Evolutionary conservation across 2,113 vertebrate genomes (phyloP), one percentile per base, ranked within the genome.

Genomic region (Ictalurus furcatus): DNA sequence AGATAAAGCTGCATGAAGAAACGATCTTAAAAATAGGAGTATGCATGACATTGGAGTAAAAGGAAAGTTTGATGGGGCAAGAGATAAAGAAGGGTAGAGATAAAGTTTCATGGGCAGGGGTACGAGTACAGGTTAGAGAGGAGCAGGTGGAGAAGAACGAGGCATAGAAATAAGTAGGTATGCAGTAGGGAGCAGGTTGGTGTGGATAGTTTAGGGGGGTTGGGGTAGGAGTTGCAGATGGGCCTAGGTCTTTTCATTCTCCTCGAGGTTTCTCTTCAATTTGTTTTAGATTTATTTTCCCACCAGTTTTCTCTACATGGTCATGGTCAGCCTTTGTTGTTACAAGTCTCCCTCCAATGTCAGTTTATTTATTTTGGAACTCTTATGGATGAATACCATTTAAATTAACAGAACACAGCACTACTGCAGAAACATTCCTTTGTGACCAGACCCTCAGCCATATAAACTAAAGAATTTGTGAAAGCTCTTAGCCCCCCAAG

Each of bases 401-500:
- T 14, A 79, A 54, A 37, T 69, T 21, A 73, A 73, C 65, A 88
- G 79, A 61, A 28, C 54, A 83, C 34, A 56, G 30, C 25, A 30
- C 37, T 74, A 84, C 54, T 84, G 69, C 69, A 25, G 37, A 61
- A 88, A 76, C 69, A 88, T 88, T 88, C 82, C 71, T 78, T 44
- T 59, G 71, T 65, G 79, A 40, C 88, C 88, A 88, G 78, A 65
- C 37, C 34, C 54, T 76, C 16, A 48, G 9, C 34, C 67, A 76
- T 84, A 78, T 48, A 78, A 85, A 85, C 40, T 19, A 59, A 78
- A 63, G 82, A 85, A 85, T 88, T 84, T 85, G 88, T 85, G 34
- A 88, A 88, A 88, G 87, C 87, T 83, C 65, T 88, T 88, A 88
- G 23, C 52, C 54, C 23, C 81, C 58, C 34, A 84, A 63, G 21